phyloP scores from a whole-genome alignment of 2,797 vertebrate genomes.

The Rhyacichthys aspro region DNA sequence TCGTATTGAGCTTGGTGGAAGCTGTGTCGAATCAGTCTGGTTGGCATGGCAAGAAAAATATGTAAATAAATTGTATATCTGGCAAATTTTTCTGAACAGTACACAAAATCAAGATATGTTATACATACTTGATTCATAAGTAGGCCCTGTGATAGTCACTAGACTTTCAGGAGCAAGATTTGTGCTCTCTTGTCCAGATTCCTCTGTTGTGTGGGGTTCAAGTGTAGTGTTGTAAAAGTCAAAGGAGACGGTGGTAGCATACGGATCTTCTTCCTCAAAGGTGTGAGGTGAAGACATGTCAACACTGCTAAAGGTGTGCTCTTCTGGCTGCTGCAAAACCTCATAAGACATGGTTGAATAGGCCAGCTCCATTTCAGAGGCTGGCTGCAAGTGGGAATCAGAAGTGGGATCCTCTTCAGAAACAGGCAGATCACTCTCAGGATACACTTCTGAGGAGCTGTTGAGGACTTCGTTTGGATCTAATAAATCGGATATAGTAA shows the following conservation, averaged over 20 bases:
- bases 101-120: neutral
- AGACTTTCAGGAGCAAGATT: slow-evolving; percentile 1
- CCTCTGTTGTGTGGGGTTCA: slow-evolving; percentile 14
- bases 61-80: too few relatives aligned
- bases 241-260: neutral
- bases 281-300: slow-evolving; percentile 23
- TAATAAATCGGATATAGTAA: too few relatives aligned
- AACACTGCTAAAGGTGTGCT: neutral
- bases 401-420: slow-evolving; percentile 39
- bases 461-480: slow-evolving; percentile 24
- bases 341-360: slow-evolving; percentile 21
- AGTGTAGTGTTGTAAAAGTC: slow-evolving; percentile 19
- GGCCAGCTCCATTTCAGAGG: slow-evolving; percentile 9
- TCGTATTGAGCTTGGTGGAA: too few relatives aligned
- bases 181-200: slow-evolving; percentile 24
- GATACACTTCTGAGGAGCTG: slow-evolving; percentile 18
- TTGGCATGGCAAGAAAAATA: too few relatives aligned
- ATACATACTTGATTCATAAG: neutral
- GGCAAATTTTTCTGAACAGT: neutral
- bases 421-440: slow-evolving; percentile 22
- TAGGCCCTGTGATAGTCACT: neutral
- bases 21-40: too few relatives aligned
- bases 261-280: slow-evolving; percentile 21
- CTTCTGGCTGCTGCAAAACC: slow-evolving; percentile 29
- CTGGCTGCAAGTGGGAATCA: neutral